Base-by-base conservation (phyloP, 1,140 invertebrate genomes). In the Lepidurus apus region DNA sequence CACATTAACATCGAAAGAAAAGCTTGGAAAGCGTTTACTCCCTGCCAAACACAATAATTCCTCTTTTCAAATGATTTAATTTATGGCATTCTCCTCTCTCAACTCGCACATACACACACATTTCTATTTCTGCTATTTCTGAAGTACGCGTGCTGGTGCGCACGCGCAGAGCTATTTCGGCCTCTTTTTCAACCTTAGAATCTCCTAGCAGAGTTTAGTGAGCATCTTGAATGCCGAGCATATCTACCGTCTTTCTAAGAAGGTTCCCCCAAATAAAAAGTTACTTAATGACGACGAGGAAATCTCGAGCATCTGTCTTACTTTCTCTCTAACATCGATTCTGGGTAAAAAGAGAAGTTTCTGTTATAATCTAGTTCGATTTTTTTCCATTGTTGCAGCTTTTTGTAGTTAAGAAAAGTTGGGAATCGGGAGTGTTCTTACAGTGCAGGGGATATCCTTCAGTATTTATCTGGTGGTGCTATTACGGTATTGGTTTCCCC, bases 11-110 rank as follows among this genome's bases (percentile, higher is more conserved):
- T n/a, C 21, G 17, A 13, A 65, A 65, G 21, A 21, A 65, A 65
- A n/a, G 53, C 21, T 65, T 21, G 34, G 34, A 34, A 65, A 65
- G 53, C 53, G 53, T 65, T 65, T 65, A 65, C 17, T n/a, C 21
- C 21, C 17, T 65, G 53, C 53, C 53, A 65, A 65, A 65, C 7
- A 65, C 53, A 65, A 65, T 65, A 65, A 65, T 8, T 65, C 53
- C n/a, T n/a, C 53, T 21, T 7, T 65, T 65, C 53, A 1, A n/a
- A 65, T 21, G 0, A 21, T 65, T n/a, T 65, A 21, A 65, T 65
- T 65, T 65, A 21, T 65, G 53, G 9, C 53, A 65, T 65, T 21
- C 13, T 21, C 21, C 13, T 65, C 53, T 65, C 7, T 21, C 21
- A 7, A 13, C 53, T 17, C 53, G 21, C 21, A 17, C 21, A 7